Base-by-base conservation (phyloP, 2,888 invertebrate genomes). In the Drosophila mimica region DNA sequence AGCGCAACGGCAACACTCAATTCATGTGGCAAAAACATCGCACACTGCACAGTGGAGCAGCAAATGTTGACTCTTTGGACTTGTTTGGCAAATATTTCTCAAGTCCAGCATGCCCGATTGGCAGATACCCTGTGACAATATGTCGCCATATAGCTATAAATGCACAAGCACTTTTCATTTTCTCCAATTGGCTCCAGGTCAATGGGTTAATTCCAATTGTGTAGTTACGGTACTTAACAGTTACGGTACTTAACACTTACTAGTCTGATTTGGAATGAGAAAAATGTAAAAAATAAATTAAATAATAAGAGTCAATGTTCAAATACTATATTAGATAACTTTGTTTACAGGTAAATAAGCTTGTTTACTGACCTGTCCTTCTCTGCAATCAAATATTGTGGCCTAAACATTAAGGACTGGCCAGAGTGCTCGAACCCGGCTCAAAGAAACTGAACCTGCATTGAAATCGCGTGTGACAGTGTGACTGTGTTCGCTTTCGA, bases 11-110 rank as follows among this genome's bases (percentile, higher is more conserved):
- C 38, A 33, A 58, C 31, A 65, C 59, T 34, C 34, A 60, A 53
- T 53, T 30, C 20, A 52, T 53, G 65, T 25, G 46, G 25, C 36
- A 59, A 66, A 31, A 51, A 51, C 48, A 34, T 25, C 34, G 25
- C 53, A 56, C 56, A 46, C 15, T 56, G 70, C 54, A 68, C 62
- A 74, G 59, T 74, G 60, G 53, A 6, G 36, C 58, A 31, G 53
- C 53, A 43, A 67, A 49, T 66, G 25, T 28, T 56, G 48, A 30
- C 54, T 56, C 30, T 56, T 38, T 25, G 43, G 36, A 33, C 38
- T 33, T 28, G 28, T 33, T 46, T 8, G 49, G 4, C 25, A 25
- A 20, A 59, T 46, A 46, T 25, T 25, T 7, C 30, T 25, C 31
- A 34, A 3, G 13, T 8, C 5, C 13, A 15, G 5, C 25, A 1